Base-by-base conservation (phyloP, 2,888 invertebrate species). In the Clusia tigrina region DNA sequence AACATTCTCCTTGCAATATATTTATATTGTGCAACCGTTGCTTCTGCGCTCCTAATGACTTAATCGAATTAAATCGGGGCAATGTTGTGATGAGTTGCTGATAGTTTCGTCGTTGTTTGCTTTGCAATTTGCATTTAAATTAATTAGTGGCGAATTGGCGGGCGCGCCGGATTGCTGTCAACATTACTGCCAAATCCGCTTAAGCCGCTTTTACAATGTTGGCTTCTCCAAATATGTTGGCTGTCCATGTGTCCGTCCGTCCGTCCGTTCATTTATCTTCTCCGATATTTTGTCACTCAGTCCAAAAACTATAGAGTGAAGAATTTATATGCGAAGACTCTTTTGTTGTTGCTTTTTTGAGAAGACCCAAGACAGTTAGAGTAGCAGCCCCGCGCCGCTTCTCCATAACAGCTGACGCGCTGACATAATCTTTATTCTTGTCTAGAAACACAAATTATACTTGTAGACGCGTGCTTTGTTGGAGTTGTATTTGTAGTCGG, bases 341-440 rank as follows among this genome's bases (percentile, higher is more conserved):
- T 42, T 42, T 5, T 32, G 32, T 32, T 9, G 12, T 32, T 32
- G 32, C 12, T 32, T 6, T 32, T 32, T 6, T 32, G 42, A n/a
- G 18, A 48, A 48, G 48, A 42, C 9, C 15, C 10, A 15, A 42
- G 42, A 42, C 42, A n/a, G 20, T 6, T 22, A 48, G 20, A 22
- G 48, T 48, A 18, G 48, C 42, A n/a, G 6, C 42, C n/a, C 48
- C 5, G 20, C 18, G 48, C 48, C 15, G 20, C 48, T 42, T 18
- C 48, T 48, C 5, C 48, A 32, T 9, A 5, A 22, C 18, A 18
- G 15, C 48, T 20, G 5, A 48, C 15, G 32, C n/a, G n/a, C 37
- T 57, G 57, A 42, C 48, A 46, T 57, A 57, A 57, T 46, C 57
- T 48, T 48, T 48, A 48, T 48, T 48, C 48, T 48, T 20, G 48